Conservation (phyloP, 2,888 invertebrate species). For the Helicoverpa assulta region DNA sequence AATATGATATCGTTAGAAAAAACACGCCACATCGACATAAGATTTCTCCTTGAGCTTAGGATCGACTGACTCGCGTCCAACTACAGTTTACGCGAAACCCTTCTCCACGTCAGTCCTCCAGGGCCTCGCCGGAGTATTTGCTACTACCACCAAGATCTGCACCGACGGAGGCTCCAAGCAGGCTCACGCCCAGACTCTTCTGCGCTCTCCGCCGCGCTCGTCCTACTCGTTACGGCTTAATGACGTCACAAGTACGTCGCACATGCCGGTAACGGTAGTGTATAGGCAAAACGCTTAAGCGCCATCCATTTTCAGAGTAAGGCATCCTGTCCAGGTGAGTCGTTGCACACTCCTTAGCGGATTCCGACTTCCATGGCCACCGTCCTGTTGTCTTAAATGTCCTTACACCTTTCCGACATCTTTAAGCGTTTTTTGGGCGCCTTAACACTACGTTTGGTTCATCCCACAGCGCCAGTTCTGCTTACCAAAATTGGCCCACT, state of each 20-base stretch:
- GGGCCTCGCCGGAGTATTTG: constrained; percentile 92
- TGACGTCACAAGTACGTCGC: constrained; percentile 66
- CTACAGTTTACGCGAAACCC: constrained; percentile 87
- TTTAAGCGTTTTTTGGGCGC: constrained; percentile 91
- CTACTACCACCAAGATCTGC: constrained; percentile 93
- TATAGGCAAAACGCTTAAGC: constrained; percentile 86
- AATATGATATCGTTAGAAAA: constrained; percentile 23
- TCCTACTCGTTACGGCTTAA: constrained; percentile 91
- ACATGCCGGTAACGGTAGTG: constrained; percentile 80
- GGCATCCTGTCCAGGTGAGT: constrained; percentile 89
- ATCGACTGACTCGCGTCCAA: constrained; percentile 90
- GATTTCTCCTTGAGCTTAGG: constrained; percentile 90
- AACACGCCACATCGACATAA: constrained; percentile 80
- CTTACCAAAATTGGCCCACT: constrained; percentile 94
- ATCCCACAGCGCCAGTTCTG: constrained; percentile 95
- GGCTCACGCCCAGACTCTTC: constrained; percentile 90
- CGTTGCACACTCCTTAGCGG: constrained; percentile 80
- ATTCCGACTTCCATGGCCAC: constrained; percentile 51
- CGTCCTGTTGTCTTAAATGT: constrained; percentile 33
- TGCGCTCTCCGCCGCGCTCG: constrained; percentile 85
- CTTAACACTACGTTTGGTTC: constrained; percentile 93
- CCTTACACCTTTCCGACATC: constrained; percentile 85
- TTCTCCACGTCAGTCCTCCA: constrained; percentile 91
- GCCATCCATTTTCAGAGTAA: constrained; percentile 91
- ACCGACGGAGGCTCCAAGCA: constrained; percentile 88